These are phyloP conservation scores for Eugnorisma glareosa DNA, from an alignment of 2,888 invertebrate species.

Conservation along the genomic window DNA sequence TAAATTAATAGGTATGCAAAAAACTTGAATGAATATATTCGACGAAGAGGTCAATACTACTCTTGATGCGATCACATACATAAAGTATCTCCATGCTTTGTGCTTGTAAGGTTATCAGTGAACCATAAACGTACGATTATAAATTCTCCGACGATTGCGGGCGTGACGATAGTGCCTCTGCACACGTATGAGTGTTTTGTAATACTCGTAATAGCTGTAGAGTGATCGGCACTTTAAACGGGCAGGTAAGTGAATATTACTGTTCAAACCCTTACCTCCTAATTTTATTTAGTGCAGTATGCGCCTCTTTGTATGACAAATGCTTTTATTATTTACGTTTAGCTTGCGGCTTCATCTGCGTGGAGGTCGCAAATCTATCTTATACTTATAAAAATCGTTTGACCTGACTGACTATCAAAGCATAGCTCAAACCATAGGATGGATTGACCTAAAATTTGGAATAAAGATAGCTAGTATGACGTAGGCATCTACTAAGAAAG, in stretches of 20 bases:
- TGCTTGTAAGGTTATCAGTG: constrained; percentile 16
- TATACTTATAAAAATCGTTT: no score
- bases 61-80: neutral
- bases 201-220: constrained; percentile 14
- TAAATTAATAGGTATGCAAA: neutral
- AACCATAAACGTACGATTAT: constrained; percentile 49
- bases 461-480: no score
- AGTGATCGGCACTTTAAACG: neutral
- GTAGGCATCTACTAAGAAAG: no score
- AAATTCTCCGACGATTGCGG: constrained; percentile 14
- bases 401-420: no score
- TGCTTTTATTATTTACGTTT: neutral
- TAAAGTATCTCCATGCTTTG: neutral
- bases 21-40: neutral
- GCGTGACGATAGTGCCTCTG: constrained; percentile 39
- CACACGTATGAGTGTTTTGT: constrained; percentile 39
- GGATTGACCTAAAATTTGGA: no score
- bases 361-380: no score
- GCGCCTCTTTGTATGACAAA: neutral
- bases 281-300: neutral
- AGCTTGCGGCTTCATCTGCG: neutral
- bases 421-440: no score
- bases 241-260: neutral
- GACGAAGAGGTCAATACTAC: constrained; percentile 5
- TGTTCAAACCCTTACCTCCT: neutral